These are phyloP conservation scores for Hemitrygon akajei DNA, from an alignment of 2,797 vertebrate genomes.

Conservation along the genomic window DNA sequence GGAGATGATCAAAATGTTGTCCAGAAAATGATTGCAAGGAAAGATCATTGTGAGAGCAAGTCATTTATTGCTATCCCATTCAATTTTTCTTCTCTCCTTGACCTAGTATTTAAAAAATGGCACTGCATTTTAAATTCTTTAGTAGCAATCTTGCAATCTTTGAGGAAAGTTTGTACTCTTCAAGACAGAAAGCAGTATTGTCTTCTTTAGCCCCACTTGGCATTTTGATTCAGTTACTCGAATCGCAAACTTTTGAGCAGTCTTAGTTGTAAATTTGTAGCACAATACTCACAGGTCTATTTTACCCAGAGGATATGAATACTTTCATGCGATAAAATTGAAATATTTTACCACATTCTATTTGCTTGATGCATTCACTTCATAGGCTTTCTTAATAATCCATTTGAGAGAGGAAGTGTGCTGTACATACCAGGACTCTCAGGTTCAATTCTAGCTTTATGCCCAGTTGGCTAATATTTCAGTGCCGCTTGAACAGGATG, in stretches of 20 bases:
- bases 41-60: neutral
- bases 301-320: neutral
- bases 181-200: neutral
- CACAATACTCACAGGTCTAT: too few relatives aligned
- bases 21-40: too few relatives aligned
- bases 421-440: neutral
- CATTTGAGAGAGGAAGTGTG: neutral
- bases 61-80: neutral
- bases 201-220: neutral
- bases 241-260: neutral
- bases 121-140: too few relatives aligned
- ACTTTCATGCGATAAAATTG: neutral
- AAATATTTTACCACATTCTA: neutral
- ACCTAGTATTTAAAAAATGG: neutral
- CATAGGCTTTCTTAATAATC: neutral
- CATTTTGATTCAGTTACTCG: neutral
- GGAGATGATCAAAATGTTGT: too few relatives aligned
- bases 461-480: neutral
- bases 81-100: neutral
- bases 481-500: neutral
- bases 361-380: neutral
- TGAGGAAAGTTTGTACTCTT: neutral
- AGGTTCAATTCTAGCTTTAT: neutral
- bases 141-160: neutral
- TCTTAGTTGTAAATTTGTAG: neutral